Percentiles rank a stretch among this genome's conserved stretches.
These are phyloP conservation scores for Pseudorhombus dupliciocellatus DNA, from an alignment of 2,113 vertebrate genomes.

Conservation along the genomic window DNA sequence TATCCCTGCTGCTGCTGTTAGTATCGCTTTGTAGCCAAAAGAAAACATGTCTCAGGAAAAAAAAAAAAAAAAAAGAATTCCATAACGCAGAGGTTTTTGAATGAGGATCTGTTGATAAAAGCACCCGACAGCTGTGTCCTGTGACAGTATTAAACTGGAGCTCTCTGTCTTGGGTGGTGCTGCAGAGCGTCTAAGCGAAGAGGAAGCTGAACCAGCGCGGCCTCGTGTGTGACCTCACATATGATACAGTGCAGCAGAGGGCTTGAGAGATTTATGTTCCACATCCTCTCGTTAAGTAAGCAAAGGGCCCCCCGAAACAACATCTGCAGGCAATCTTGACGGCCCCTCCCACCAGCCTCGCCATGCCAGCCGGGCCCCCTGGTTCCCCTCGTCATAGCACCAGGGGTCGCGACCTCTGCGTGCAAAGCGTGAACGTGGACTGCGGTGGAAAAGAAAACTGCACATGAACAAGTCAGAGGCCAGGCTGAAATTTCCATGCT, in stretches of 20 bases:
- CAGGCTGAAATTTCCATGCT: constrained; percentile 51
- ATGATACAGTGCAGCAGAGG: constrained; percentile 50
- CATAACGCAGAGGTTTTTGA: not conserved
- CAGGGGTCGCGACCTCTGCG: constrained; percentile 28
- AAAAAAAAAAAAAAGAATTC: not conserved
- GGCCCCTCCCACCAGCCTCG: constrained; percentile 40
- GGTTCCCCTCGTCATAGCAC: constrained; percentile 10
- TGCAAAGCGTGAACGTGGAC: constrained; percentile 26
- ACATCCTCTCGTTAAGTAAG: constrained; percentile 71
- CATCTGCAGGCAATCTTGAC: constrained; percentile 74
- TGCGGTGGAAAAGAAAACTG: constrained; percentile 35
- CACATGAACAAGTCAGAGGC: constrained; percentile 42
- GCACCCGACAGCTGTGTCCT: not conserved
- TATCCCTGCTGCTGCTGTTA: no score
- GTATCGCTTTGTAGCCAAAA: no score
- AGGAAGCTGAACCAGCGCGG: constrained; percentile 42
- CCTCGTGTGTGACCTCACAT: constrained; percentile 54
- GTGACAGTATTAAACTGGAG: not conserved
- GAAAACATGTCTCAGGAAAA: not conserved
- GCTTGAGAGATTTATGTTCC: constrained; percentile 72
- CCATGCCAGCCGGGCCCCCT: constrained; percentile 44
- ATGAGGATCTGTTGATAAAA: constrained; percentile 1
- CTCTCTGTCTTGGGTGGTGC: not conserved
- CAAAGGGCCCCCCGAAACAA: constrained; percentile 60
- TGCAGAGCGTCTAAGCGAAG: not conserved